Conservation (phyloP, 2,888 invertebrate genomes). For the Melipona beecheii region DNA sequence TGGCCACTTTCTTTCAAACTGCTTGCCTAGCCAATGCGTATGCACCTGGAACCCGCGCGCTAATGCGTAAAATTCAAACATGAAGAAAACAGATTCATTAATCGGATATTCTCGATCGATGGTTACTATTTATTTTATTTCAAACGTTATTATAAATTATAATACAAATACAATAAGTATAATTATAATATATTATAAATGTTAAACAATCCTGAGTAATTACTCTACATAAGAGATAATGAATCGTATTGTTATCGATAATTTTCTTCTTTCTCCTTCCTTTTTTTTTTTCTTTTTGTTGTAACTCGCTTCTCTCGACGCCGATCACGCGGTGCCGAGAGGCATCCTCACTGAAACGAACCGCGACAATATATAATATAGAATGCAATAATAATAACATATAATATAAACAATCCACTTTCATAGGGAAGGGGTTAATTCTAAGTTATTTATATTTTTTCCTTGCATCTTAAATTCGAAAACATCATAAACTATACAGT, state of each 20-base stretch:
- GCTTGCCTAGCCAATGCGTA: background rate
- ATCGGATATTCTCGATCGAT: conserved; percentile 59
- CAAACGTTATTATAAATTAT: conserved; percentile 83
- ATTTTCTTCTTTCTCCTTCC: conserved; percentile 32
- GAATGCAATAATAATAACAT: conserved; percentile 77
- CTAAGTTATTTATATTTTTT: conserved; percentile 72
- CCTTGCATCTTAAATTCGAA: conserved; percentile 66
- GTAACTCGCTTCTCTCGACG: conserved; percentile 9
- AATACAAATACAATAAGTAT: conserved; percentile 81
- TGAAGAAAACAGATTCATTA: background rate
- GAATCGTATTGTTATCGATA: conserved; percentile 67
- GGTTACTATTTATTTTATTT: conserved; percentile 80
- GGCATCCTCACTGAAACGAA: conserved; percentile 67
- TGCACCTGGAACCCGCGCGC: background rate
- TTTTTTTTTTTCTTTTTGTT: conserved; percentile 12
- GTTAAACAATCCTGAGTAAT: conserved; percentile 83
- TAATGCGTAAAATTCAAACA: background rate
- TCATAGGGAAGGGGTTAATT: conserved; percentile 72
- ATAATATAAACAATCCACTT: conserved; percentile 78
- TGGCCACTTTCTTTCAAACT: background rate
- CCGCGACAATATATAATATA: conserved; percentile 76
- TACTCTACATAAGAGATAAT: conserved; percentile 81
- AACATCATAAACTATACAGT: conserved; percentile 81
- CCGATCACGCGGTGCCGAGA: conserved; percentile 30
- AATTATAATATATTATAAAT: conserved; percentile 81